Base-by-base conservation (phyloP, 2,113 vertebrate genomes). In the Oryzias woworae region DNA sequence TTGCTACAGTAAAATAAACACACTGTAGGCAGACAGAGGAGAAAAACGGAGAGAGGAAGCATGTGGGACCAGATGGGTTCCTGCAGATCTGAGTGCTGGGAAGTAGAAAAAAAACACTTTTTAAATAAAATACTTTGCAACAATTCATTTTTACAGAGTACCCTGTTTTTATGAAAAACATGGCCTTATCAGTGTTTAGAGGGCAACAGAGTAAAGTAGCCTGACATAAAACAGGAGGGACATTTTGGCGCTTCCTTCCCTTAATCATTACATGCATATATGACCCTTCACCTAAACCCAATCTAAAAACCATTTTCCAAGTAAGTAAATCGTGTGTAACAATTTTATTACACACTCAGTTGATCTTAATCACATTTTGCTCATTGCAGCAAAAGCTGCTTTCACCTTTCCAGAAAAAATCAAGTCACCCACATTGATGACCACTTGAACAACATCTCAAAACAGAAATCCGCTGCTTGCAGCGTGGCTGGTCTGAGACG, bases 81-180 rank as follows among this genome's bases (percentile, higher is more conserved):
- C 75, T 78, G 53, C 68, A 68, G 74, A 87, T 85, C 80, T 68
- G 65, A 80, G 8, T 8, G 69, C 66, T 47, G 26, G 31, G 36
- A 63, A 75, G 69, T 82, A 69, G 76, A 77, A 85, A 81, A 84
- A 71, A 62, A 55, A 64, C 52, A 76, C 65, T 60, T 69, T 77
- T 81, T 76, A 81, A 78, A 84, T 66, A 36, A 36, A 62, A 77
- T 61, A 57, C 63, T 84, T 69, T 72, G 72, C 26, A 31, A 78
- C 66, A 48, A 66, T 62, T 77, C 75, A 54, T 77, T 88, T 81
- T 76, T 71, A 73, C 63, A 67, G 65, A 52, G 52, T 67, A 62
- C 72, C 74, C 57, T 3, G 16, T 75, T 71, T 74, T 66, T 71
- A 36, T 55, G 31, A 28, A 62, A 49, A 31, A 59, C 67, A 55